Evolutionary conservation across 2,113 vertebrate species (phyloP), one percentile per base, ranked within the genome.

Genomic region (Brachyhypopomus gauderio): DNA sequence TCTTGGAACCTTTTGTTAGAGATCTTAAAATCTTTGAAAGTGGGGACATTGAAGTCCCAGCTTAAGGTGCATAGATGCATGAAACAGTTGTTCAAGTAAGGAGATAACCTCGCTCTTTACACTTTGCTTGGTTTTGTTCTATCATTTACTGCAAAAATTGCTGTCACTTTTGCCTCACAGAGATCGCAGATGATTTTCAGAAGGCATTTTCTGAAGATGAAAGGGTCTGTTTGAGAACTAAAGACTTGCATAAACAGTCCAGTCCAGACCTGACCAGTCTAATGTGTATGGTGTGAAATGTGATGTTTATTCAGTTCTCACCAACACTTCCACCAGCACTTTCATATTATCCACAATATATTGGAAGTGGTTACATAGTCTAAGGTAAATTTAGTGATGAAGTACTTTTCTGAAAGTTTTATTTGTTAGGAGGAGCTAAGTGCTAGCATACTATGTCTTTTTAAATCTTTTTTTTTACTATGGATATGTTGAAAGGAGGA

Each of bases 1-100:
- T 81, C 64, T 58, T 85, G 56, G 59, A 85, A 56, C 74, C 83
- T 72, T 67, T 81, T 56, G 67, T 84, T 4, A 76, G 60, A 60
- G 64, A 84, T 77, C 17, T 84, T 5, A 81, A 77, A 81, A 45
- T 84, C 20, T 66, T 81, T 17, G 67, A 84, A 34, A 75, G 16
- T 70, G 67, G 75, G 0, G 56, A 69, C 5, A 64, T 85, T 56
- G 5, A 17, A 71, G 5, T 78, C 77, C 12, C 45, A 52, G 45
- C 45, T 11, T 23, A 23, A 0, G 59, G n/a, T 8, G 59, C 5
- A 11, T 11, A 5, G 7, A 9, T 23, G 23, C 59, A 22, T 60
- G 59, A 23, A 22, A 60, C 64, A 64, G 16, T 48, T 70, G 59
- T 82, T 17, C 5, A 36, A 56, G 77, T 77, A 58, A 77, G 34